phyloP scores from a whole-genome alignment of 2,888 invertebrate species.

The Spodoptera picta region DNA sequence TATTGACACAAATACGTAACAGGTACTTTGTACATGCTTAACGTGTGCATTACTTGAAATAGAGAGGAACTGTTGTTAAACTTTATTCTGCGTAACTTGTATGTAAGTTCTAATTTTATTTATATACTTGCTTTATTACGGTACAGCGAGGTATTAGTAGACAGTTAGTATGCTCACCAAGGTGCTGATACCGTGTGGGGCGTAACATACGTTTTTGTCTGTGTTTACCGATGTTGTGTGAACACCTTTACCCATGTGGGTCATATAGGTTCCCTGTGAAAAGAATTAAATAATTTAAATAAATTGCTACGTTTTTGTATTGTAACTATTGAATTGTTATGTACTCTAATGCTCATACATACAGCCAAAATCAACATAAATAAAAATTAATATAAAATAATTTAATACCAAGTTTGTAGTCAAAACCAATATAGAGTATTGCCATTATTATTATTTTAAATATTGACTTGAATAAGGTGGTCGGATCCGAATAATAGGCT shows the following conservation, averaged over 20 bases:
- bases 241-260: constrained; percentile 76
- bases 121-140: constrained; percentile 34
- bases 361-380: too few relatives aligned
- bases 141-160: constrained; percentile 70
- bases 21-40: too few relatives aligned
- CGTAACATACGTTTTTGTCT: constrained; percentile 82
- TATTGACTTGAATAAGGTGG: too few relatives aligned
- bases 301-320: constrained; percentile 14
- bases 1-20: background rate
- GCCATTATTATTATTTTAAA: too few relatives aligned
- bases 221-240: constrained; percentile 79
- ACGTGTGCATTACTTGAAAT: too few relatives aligned
- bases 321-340: background rate
- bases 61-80: too few relatives aligned
- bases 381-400: too few relatives aligned
- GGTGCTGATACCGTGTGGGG: constrained; percentile 72
- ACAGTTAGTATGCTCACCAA: constrained; percentile 86
- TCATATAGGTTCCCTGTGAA: constrained; percentile 77
- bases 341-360: too few relatives aligned
- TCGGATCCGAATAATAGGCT: too few relatives aligned
- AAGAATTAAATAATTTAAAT: constrained; percentile 4
- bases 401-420: too few relatives aligned
- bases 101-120: background rate
- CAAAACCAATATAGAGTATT: too few relatives aligned
- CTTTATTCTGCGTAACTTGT: background rate